Evolutionary conservation across 2,797 vertebrate species (phyloP), one percentile per base, ranked within the genome.

Genomic region (Margarornis squamiger): DNA sequence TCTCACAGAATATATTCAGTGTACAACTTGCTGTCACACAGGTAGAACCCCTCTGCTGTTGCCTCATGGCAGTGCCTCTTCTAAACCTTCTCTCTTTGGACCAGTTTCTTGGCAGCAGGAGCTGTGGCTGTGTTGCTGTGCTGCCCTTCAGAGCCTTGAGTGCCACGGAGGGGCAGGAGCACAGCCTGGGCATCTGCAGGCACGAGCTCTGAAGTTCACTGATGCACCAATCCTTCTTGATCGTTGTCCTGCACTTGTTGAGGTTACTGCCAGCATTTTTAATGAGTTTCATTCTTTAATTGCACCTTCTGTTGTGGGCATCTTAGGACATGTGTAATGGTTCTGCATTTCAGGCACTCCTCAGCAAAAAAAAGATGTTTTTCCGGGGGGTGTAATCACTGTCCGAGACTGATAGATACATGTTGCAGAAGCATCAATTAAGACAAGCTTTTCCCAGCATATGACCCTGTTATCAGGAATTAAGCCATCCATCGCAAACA

Each of bases 361-460:
- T 95, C 38, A 36, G 72, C 82, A 83, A 84, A 93, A 51, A 93
- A 92, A 87, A 89, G 52, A 36, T 90, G 89, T 61, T 96, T 96
- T 91, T 95, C 96, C 72, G 57, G 90, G 81, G 91, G 90, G 29
- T 91, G 78, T 61, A 95, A 96, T 96, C 93, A 90, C 87, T 94
- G 91, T 83, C 94, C 14, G 38, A 80, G 78, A n/a, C 78, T 91
- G 94, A 96, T 57, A 80, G 94, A 88, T 91, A 46, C 7, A 29
- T 57, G 85, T 45, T 88, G 61, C 86, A 88, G 86, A 88, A 39
- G 62, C 86, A 84, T 93, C 88, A 91, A 39, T 95, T 95, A 92
- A 84, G 93, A 81, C 46, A 77, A 77, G 62, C 65, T 88, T 91
- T 72, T 84, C 58, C 57, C 65, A 94, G 79, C 49, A 22, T 86